Evolutionary conservation across 2,113 vertebrate genomes (phyloP).

Genomic region (Siphamia tubifer): DNA sequence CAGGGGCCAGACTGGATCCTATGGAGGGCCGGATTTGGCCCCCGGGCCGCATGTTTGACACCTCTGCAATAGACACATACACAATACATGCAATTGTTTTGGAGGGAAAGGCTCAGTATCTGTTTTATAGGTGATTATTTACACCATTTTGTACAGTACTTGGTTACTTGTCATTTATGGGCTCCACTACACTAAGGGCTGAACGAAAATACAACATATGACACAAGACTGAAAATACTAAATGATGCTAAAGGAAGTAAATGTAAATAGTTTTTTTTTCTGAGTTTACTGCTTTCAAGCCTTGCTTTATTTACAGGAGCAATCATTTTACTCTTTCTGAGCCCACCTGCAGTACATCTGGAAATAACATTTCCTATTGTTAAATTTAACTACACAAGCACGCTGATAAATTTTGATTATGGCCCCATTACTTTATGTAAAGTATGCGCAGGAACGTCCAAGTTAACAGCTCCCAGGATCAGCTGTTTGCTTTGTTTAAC

Average conservation of each 20-base stretch:
- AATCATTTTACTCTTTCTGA: constrained; percentile 3
- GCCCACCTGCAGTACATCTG: no score
- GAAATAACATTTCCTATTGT: no score
- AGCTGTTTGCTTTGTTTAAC: no score
- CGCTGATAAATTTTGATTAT: no score
- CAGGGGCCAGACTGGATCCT: no score
- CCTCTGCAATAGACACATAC: neutral
- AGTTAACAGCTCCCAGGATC: no score
- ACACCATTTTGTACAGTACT: constrained; percentile 49
- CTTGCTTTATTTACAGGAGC: constrained; percentile 38
- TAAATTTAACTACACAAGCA: no score
- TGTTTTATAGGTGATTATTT: constrained; percentile 65
- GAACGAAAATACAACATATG: constrained; percentile 28
- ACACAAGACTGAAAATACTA: constrained; percentile 2
- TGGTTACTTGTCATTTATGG: constrained; percentile 7
- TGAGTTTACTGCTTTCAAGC: constrained; percentile 22
- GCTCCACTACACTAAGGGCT: constrained; percentile 15
- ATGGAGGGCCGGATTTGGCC: no score
- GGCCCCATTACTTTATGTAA: no score
- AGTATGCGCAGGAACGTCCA: no score
- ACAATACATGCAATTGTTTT: no score
- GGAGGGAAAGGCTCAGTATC: constrained; percentile 11
- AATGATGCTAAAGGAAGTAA: constrained; percentile 34
- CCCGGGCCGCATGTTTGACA: no score
- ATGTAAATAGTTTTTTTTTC: constrained; percentile 24